Evolutionary conservation across 2,888 invertebrate genomes (phyloP).

Genomic region (Tinea trinotella): DNA sequence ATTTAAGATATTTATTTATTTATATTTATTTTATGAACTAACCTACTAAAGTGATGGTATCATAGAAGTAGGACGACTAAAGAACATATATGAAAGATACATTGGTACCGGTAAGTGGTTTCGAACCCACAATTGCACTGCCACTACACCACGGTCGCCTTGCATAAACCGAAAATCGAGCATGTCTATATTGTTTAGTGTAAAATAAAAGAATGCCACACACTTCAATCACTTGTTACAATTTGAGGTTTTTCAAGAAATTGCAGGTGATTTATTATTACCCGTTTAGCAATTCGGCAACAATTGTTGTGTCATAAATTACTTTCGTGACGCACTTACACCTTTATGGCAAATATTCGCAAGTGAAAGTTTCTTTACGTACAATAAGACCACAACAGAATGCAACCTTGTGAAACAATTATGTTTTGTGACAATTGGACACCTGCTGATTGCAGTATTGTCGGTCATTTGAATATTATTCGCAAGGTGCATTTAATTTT

Average conservation of each 20-base stretch:
- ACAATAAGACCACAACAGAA: background rate
- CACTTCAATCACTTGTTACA: constrained; percentile 5
- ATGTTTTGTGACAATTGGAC: constrained; percentile 46
- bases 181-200: background rate
- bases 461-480: constrained; percentile 59
- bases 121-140: too few species aligned
- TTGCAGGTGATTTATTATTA: background rate
- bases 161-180: too few species aligned
- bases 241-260: background rate
- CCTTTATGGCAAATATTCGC: constrained; percentile 17
- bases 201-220: background rate
- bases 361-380: constrained; percentile 16
- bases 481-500: constrained; percentile 29
- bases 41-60: too few species aligned
- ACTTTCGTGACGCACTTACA: background rate
- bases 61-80: too few species aligned
- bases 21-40: too few species aligned
- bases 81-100: too few species aligned
- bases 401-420: constrained; percentile 24
- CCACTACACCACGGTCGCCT: too few species aligned
- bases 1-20: too few species aligned
- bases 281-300: background rate
- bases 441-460: constrained; percentile 41
- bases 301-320: constrained; percentile 3
- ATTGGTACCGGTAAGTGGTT: too few species aligned